Base-by-base conservation (phyloP, 2,797 vertebrate genomes). In the Neopelma chrysocephalum region DNA sequence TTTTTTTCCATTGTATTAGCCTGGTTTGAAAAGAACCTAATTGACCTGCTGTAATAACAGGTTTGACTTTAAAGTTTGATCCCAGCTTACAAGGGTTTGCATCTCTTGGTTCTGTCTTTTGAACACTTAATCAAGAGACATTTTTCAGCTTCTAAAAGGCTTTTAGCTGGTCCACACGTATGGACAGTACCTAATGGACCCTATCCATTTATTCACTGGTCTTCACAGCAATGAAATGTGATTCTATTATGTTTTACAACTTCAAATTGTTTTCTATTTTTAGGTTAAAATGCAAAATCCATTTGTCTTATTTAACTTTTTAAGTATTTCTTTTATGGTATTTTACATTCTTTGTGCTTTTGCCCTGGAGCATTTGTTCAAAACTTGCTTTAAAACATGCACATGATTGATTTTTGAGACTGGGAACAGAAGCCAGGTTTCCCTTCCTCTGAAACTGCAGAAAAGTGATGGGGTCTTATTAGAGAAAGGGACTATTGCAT, bases 11-110 rank as follows among this genome's bases (percentile, higher is more conserved):
- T 91, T 94, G 70, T 96, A 70, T 97, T 96, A 96, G 72, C 89
- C 32, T 89, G 68, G 66, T 85, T 95, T 97, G 94, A 95, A 87
- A 95, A 96, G 79, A 94, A 90, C 71, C 78, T 96, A 97, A 97
- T 96, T 98, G 96, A 94, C 93, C 94, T 95, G n/a, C 47, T 94
- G 60, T 96, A 97, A 97, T 96, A 98, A 96, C 91, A 97, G 64
- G n/a, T 90, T 96, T 98, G 80, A 93, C 93, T 96, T 96, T 90
- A 94, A 96, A 95, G 81, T 83, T 92, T 95, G 89, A 85, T 96
- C 85, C 72, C 66, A 94, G 70, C 80, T 96, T 97, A 97, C 83
- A 96, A 91, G 93, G 60, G 91, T 91, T 94, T 96, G 64, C 76
- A 88, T 97, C 83, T 88, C 90, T 97, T 90, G 83, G 68, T 96